Evolutionary conservation across 2,888 invertebrate species (phyloP).

Genomic region (Mesopsocus fuscifrons): DNA sequence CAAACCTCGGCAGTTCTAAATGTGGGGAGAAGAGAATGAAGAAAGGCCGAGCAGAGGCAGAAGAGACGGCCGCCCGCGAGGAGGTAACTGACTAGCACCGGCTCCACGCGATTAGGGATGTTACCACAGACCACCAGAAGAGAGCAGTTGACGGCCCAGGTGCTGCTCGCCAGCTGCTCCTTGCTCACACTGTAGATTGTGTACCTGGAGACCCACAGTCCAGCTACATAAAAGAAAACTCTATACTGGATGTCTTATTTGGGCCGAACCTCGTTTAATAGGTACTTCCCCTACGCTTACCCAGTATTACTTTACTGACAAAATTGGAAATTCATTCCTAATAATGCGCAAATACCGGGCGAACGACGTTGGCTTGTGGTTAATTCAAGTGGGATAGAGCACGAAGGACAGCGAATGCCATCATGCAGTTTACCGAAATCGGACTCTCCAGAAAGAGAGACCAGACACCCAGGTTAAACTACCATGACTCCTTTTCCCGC

Average conservation of each 20-base stretch:
- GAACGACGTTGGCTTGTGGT: too few species aligned
- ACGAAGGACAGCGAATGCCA: too few species aligned
- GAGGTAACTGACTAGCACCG: slow-evolving; percentile 48
- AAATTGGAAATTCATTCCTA: too few species aligned
- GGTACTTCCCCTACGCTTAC: too few species aligned
- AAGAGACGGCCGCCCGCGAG: slow-evolving; percentile 50
- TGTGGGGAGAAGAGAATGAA: slow-evolving; percentile 56
- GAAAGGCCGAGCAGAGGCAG: slow-evolving; percentile 61
- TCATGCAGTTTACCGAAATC: too few species aligned
- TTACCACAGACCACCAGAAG: slow-evolving; percentile 62
- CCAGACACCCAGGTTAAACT: too few species aligned
- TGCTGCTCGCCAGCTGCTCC: slow-evolving; percentile 26
- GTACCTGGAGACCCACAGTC: slow-evolving; percentile 27
- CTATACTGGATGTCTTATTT: neutral
- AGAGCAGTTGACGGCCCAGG: slow-evolving; percentile 45
- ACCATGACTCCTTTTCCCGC: too few species aligned
- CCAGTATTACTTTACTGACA: too few species aligned
- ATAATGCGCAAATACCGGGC: too few species aligned
- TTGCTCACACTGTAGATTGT: slow-evolving; percentile 26
- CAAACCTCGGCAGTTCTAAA: slow-evolving; percentile 69
- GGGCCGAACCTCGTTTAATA: too few species aligned
- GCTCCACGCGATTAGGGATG: slow-evolving; percentile 41
- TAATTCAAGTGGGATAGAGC: too few species aligned
- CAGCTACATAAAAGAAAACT: slow-evolving; percentile 10
- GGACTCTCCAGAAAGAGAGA: too few species aligned